Evolutionary conservation across 2,113 vertebrate species (phyloP).

Genomic region (Phrynosoma blainvillii): DNA sequence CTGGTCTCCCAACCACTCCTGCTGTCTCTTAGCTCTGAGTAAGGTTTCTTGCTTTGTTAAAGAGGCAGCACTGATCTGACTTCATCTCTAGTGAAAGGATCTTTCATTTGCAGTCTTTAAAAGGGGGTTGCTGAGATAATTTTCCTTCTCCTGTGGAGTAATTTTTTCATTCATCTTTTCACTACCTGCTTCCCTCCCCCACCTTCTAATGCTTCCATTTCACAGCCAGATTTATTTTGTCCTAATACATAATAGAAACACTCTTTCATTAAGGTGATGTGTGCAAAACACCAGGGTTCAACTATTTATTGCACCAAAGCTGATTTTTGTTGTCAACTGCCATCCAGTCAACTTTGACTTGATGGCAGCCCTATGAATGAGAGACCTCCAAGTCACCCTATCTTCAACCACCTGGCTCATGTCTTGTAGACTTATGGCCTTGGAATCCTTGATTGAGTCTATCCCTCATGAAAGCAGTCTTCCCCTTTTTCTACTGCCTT

Average conservation of each 20-base stretch:
- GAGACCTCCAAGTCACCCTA: too few species aligned
- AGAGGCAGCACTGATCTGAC: constrained; percentile 65
- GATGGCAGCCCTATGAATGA: too few species aligned
- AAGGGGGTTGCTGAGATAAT: constrained; percentile 41
- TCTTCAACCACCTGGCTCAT: too few species aligned
- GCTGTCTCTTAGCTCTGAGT: constrained; percentile 73
- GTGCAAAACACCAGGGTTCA: neutral
- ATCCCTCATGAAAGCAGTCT: too few species aligned
- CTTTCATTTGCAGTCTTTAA: constrained; percentile 18
- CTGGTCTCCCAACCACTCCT: constrained; percentile 70
- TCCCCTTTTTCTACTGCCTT: too few species aligned
- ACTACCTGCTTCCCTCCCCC: neutral
- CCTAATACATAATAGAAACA: neutral
- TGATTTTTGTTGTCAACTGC: neutral
- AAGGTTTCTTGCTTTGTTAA: constrained; percentile 71
- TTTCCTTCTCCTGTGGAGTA: constrained; percentile 43
- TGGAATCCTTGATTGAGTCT: too few species aligned
- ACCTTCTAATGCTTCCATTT: neutral
- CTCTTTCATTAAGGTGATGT: neutral
- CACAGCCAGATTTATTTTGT: neutral
- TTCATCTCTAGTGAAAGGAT: constrained; percentile 47
- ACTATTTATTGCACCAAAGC: neutral
- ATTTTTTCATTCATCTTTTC: constrained; percentile 53
- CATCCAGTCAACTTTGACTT: too few species aligned
- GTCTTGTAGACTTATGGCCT: too few species aligned